Percentiles rank a stretch among this genome's conserved stretches.
phyloP scores from a whole-genome alignment of 2,113 vertebrate species.

The Jaculus jaculus region DNA sequence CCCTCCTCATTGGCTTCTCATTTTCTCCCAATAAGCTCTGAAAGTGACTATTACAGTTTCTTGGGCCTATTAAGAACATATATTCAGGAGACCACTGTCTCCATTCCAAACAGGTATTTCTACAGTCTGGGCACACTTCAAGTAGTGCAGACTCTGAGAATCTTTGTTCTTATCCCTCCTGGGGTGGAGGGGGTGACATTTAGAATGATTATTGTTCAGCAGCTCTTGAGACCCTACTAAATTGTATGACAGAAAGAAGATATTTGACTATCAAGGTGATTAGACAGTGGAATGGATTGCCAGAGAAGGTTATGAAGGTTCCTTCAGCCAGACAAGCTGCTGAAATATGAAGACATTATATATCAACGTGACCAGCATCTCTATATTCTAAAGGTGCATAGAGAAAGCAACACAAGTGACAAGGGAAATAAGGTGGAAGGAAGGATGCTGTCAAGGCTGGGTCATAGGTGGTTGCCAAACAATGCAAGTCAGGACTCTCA shows the following conservation, averaged over 20 bases:
- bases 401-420: constrained; percentile 60
- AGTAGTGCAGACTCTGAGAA: not conserved
- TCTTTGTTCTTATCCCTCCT: constrained; percentile 54
- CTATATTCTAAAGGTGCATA: constrained; percentile 35
- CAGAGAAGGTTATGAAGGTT: constrained; percentile 64
- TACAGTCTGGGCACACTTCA: constrained; percentile 58
- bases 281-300: constrained; percentile 68
- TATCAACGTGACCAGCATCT: constrained; percentile 55
- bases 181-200: constrained; percentile 61
- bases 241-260: constrained; percentile 65
- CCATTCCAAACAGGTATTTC: constrained; percentile 42
- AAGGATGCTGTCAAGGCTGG: constrained; percentile 40
- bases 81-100: not conserved
- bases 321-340: constrained; percentile 59
- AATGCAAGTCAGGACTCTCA: not conserved
- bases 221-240: constrained; percentile 53
- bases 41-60: not conserved
- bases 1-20: not conserved
- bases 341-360: constrained; percentile 71
- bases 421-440: constrained; percentile 32
- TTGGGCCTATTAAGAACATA: not conserved
- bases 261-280: constrained; percentile 71
- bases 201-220: constrained; percentile 69
- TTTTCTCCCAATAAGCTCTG: constrained; percentile 30
- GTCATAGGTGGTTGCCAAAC: constrained; percentile 55